A percentile compares a stretch with the other conserved stretches of the same genome.
Conservation (phyloP, 2,113 vertebrate species). For the Symphodus melops region DNA sequence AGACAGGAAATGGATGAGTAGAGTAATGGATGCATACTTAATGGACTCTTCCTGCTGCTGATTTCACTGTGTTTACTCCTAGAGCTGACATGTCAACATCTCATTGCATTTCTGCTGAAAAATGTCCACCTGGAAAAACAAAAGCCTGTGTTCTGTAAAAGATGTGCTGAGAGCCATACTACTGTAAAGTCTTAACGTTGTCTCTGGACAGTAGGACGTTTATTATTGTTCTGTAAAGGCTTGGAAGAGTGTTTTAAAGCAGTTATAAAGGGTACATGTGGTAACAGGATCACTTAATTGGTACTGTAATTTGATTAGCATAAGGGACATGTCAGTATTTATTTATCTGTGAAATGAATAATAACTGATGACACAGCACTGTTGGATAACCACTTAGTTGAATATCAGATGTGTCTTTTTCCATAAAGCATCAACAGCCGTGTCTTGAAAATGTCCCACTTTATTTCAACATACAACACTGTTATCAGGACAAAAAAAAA, state of each 20-base stretch:
- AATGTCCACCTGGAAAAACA: conserved; percentile 22
- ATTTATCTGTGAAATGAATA: conserved; percentile 24
- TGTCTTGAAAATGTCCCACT: conserved; percentile 79
- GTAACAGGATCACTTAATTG: conserved; percentile 2
- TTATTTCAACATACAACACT: conserved; percentile 80
- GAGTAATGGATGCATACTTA: conserved; percentile 76
- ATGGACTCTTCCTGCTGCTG: conserved; percentile 68
- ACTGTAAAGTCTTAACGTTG: conserved; percentile 17
- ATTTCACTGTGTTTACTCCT: conserved; percentile 73
- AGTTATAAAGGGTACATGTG: conserved; percentile 6
- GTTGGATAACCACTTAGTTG: not conserved
- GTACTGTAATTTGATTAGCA: conserved; percentile 24
- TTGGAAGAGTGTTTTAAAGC: conserved; percentile 17
- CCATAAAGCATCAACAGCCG: conserved; percentile 36
- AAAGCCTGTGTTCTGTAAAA: conserved; percentile 33
- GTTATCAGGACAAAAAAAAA: conserved; percentile 77
- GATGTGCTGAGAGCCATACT: not conserved
- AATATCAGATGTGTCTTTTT: conserved; percentile 4
- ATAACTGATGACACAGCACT: conserved; percentile 7
- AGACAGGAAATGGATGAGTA: conserved; percentile 77
- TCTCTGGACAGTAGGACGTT: conserved; percentile 11
- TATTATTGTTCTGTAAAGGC: conserved; percentile 16
- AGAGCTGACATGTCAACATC: conserved; percentile 53
- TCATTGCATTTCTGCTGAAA: conserved; percentile 58
- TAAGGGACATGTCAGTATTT: conserved; percentile 38